Conservation (phyloP, 2,113 vertebrate genomes). For the Cynopterus brachyotis region DNA sequence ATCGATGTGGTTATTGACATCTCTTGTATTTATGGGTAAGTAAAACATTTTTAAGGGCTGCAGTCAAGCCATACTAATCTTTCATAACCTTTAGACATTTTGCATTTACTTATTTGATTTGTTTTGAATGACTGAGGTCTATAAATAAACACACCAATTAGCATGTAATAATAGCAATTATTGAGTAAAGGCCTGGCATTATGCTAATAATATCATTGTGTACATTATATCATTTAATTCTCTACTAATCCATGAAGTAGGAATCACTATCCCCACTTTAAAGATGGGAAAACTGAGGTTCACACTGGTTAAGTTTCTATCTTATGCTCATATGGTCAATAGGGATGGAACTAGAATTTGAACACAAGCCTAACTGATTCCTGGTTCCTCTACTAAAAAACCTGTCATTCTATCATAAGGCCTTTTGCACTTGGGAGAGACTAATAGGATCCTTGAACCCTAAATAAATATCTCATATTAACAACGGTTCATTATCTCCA, state of each 20-base stretch:
- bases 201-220: neutral
- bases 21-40: conserved; percentile 93
- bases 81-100: conserved; percentile 38
- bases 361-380: neutral
- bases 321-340: neutral
- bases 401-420: neutral
- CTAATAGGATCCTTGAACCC: neutral
- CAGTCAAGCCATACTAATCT: neutral
- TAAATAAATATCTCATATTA: neutral
- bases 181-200: neutral
- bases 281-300: neutral
- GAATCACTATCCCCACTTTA: neutral
- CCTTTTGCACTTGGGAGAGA: neutral
- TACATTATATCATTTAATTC: neutral
- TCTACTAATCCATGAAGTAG: neutral
- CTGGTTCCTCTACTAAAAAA: neutral
- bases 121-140: neutral
- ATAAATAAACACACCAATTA: conserved; percentile 12
- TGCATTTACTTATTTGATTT: neutral
- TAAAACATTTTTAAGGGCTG: conserved; percentile 15
- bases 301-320: neutral
- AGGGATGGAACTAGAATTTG: neutral
- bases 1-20: conserved; percentile 93
- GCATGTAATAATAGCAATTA: neutral
- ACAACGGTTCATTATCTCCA: neutral